phyloP scores from a whole-genome alignment of 2,888 invertebrate genomes.

The Cantharis rustica region DNA sequence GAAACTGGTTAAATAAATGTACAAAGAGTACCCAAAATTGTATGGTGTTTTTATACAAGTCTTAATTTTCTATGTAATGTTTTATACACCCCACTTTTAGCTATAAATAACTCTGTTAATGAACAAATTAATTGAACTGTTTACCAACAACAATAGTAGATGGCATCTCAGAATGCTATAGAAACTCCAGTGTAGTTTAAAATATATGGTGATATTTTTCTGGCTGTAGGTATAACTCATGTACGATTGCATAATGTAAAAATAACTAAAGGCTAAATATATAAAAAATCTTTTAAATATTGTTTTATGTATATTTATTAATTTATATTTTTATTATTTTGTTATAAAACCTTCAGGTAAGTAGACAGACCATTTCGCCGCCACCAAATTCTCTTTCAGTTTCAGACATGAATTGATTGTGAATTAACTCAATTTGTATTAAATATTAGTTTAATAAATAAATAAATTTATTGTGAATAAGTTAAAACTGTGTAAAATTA shows the following conservation, averaged over 20 bases:
- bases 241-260: conserved; percentile 58
- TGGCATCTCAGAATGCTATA: conserved; percentile 50
- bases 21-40: conserved; percentile 59
- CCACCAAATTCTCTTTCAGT: conserved; percentile 7
- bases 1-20: conserved; percentile 61
- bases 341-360: neutral
- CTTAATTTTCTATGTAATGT: conserved; percentile 56
- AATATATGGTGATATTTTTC: conserved; percentile 60
- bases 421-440: conserved; percentile 1
- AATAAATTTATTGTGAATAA: neutral
- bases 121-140: conserved; percentile 32
- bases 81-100: conserved; percentile 51
- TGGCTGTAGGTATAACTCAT: conserved; percentile 59
- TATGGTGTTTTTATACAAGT: conserved; percentile 58
- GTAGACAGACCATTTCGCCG: neutral
- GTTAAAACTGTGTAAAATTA: neutral
- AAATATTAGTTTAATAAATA: neutral
- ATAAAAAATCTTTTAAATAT: conserved; percentile 51
- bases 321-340: neutral
- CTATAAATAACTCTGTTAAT: conserved; percentile 48
- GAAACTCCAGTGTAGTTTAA: conserved; percentile 58
- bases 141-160: conserved; percentile 38
- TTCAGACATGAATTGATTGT: conserved; percentile 28
- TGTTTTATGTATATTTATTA: neutral
- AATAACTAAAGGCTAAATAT: conserved; percentile 58